phyloP scores from a whole-genome alignment of 2,888 invertebrate species.

The Plagiodera versicolora region DNA sequence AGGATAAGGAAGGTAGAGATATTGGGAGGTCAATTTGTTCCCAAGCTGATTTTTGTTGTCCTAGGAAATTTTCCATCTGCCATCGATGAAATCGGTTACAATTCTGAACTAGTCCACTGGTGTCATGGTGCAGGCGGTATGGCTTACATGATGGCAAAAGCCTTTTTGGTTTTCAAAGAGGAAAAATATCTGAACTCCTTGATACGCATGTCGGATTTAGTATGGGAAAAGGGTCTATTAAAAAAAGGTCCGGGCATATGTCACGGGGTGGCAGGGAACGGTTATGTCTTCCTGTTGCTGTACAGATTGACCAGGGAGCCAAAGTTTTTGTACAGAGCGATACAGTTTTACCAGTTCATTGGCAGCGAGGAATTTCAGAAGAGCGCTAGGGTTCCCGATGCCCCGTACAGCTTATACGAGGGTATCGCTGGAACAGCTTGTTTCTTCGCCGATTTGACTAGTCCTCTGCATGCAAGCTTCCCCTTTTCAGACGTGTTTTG shows the following conservation, averaged over 20 bases:
- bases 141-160: slow-evolving; percentile 79
- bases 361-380: slow-evolving; percentile 65
- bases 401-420: slow-evolving; percentile 82
- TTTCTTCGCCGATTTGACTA: slow-evolving; percentile 74
- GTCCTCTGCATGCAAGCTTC: slow-evolving; percentile 75
- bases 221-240: slow-evolving; percentile 82
- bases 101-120: slow-evolving; percentile 82
- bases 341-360: slow-evolving; percentile 76
- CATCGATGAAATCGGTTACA: slow-evolving; percentile 66
- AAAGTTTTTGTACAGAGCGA: slow-evolving; percentile 73
- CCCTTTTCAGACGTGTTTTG: slow-evolving; percentile 78
- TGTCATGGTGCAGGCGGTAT: slow-evolving; percentile 85
- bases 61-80: slow-evolving; percentile 58
- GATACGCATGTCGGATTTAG: slow-evolving; percentile 69
- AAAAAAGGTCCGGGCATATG: slow-evolving; percentile 89
- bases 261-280: slow-evolving; percentile 84
- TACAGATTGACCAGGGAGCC: slow-evolving; percentile 72
- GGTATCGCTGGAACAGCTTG: slow-evolving; percentile 86
- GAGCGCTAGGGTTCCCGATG: slow-evolving; percentile 75
- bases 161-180: slow-evolving; percentile 74
- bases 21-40: no score
- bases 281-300: slow-evolving; percentile 76
- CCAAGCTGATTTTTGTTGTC: background rate
- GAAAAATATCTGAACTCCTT: slow-evolving; percentile 71
- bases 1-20: slow-evolving; percentile 66